Base-by-base conservation (phyloP, 2,797 vertebrate species). In the Myripristis murdjan region DNA sequence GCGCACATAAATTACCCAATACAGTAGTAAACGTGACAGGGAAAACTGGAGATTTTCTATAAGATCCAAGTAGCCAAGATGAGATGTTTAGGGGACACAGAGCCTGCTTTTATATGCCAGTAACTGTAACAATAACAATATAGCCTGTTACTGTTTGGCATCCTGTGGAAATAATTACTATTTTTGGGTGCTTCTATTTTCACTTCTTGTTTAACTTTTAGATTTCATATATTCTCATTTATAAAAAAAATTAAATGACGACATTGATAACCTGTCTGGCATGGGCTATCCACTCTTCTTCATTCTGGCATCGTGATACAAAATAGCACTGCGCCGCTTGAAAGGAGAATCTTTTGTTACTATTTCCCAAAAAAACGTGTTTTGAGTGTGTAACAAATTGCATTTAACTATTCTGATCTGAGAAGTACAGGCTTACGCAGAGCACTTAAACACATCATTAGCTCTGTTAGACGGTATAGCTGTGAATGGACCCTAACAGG, bases 1-100 rank as follows among this genome's bases (percentile, higher is more conserved):
- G 56, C 64, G 60, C 61, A 66, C 59, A 67, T 59, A 68, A 60
- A 73, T 46, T 20, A 62, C 57, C 47, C 18, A 22, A n/a, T 47
- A 26, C 62, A 41, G 39, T 31, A 6, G 28, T 7, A 31, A 7
- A 31, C 46, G 35, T 64, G 23, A 28, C 18, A 26, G 9, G 15
- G 31, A 71, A 63, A 58, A 62, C 14, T 41, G 16, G n/a, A 31
- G n/a, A 31, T 46, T 20, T 33, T 62, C 20, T 33, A 2, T 20
- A 23, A 61, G 23, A 63, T 16, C n/a, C 11, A 14, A 72, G 33
- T 37, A 5, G 6, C 6, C 67, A 22, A 54, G 53, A 54, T 20
- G 60, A 47, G 18, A 31, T 37, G 37, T 23, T 47, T 23, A 43
- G 22, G 26, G 51, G 52, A 70, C 14, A 24, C 1, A 14, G 0